Percentiles rank a stretch among this genome's conserved stretches.
phyloP scores from a whole-genome alignment of 2,797 vertebrate genomes.

The Melanotaenia maccullochi region DNA sequence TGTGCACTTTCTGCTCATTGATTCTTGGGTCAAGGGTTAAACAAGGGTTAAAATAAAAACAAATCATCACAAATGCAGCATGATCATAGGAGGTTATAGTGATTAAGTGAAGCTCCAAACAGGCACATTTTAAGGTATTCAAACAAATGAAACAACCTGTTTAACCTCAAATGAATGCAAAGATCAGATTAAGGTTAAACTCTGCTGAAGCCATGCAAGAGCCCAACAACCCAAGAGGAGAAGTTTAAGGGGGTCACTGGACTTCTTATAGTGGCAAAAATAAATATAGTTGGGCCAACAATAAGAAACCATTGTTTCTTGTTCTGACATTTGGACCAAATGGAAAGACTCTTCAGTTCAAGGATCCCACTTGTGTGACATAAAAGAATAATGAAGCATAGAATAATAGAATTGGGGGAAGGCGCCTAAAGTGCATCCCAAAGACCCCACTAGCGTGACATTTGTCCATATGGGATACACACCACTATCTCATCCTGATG shows the following conservation, averaged over 20 bases:
- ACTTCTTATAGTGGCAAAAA: neutral
- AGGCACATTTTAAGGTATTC: constrained; percentile 6
- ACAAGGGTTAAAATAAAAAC: too few relatives aligned
- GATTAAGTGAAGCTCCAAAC: neutral
- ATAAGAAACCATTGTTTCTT: neutral
- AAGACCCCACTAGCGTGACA: neutral
- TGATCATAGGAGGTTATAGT: too few relatives aligned
- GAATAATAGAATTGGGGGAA: neutral
- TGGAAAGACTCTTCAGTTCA: neutral
- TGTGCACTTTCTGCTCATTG: too few relatives aligned
- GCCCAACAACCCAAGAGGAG: neutral
- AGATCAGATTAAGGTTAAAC: too few relatives aligned
- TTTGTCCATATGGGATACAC: constrained; percentile 4
- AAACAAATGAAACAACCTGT: constrained; percentile 11
- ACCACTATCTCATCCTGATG: constrained; percentile 4
- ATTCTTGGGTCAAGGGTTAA: too few relatives aligned
- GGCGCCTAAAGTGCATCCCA: neutral
- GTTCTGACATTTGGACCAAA: neutral
- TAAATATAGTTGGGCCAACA: neutral
- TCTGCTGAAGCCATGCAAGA: neutral
- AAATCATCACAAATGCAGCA: too few relatives aligned
- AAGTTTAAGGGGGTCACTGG: neutral
- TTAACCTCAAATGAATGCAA: constrained; percentile 7
- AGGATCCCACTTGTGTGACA: neutral
- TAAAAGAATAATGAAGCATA: neutral